Conservation (phyloP, 1,140 invertebrate genomes). For the Chironomus striatipennis region DNA sequence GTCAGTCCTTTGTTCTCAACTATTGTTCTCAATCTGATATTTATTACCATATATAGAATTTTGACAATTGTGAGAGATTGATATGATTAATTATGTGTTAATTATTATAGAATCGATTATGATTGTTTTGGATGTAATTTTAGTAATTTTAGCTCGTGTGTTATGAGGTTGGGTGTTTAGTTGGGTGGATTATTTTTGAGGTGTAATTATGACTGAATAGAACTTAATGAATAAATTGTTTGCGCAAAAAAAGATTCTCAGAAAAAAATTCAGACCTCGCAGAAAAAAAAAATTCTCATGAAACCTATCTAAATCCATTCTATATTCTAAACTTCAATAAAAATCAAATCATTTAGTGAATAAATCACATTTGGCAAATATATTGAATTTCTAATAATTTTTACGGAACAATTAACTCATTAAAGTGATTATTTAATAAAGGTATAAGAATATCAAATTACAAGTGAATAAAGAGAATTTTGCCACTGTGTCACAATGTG, state of each 20-base stretch:
- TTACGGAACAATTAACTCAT: constrained; percentile 1
- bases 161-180: too few species aligned
- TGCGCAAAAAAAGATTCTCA: too few species aligned
- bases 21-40: background rate
- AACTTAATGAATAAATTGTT: too few species aligned
- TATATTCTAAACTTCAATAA: too few species aligned
- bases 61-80: constrained; percentile 7
- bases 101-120: background rate
- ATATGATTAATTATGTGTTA: constrained; percentile 10
- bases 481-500: constrained; percentile 11
- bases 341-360: background rate
- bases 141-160: too few species aligned
- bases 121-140: background rate
- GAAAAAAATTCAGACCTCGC: too few species aligned
- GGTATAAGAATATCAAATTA: background rate
- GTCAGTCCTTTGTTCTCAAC: background rate
- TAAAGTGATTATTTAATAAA: background rate
- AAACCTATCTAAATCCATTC: too few species aligned
- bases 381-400: constrained; percentile 10
- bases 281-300: too few species aligned
- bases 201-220: too few species aligned
- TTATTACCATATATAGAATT: background rate
- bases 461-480: too few species aligned
- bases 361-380: constrained; percentile 1
- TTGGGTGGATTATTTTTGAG: too few species aligned